A percentile compares a stretch with the other conserved stretches of the same genome.
These are phyloP conservation scores for Agrypnia vestita DNA, from an alignment of 1,140 invertebrate species.

Conservation along the genomic window DNA sequence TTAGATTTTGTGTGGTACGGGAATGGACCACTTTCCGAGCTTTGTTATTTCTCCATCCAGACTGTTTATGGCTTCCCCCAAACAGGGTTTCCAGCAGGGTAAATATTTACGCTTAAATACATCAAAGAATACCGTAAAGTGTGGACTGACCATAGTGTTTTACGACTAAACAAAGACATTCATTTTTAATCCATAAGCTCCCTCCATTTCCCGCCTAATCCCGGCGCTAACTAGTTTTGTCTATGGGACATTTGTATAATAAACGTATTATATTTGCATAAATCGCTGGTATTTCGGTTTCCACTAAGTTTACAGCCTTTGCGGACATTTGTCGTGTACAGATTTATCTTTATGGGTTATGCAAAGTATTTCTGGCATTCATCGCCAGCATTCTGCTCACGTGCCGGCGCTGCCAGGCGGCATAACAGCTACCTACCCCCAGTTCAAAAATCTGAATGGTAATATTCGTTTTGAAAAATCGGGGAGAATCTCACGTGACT, in stretches of 20 bases:
- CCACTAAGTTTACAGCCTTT: background rate
- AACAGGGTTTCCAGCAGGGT: background rate
- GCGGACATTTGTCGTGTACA: slow-evolving; percentile 20
- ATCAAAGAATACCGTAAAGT: background rate
- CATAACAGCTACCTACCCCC: slow-evolving; percentile 12
- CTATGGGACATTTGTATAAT: background rate
- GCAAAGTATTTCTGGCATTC: slow-evolving; percentile 18
- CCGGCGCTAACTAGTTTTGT: background rate
- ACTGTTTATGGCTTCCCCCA: background rate
- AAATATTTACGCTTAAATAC: background rate
- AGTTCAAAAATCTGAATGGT: background rate
- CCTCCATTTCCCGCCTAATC: slow-evolving; percentile 4
- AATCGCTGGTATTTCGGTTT: slow-evolving; percentile 33
- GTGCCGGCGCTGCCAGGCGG: background rate
- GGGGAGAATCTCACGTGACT: slow-evolving; percentile 8
- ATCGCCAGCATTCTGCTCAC: slow-evolving; percentile 20
- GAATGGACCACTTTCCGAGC: too few relatives aligned
- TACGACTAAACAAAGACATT: slow-evolving; percentile 4
- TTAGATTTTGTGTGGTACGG: too few relatives aligned
- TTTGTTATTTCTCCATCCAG: too few relatives aligned
- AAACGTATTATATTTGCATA: slow-evolving; percentile 30
- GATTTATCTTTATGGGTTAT: slow-evolving; percentile 37
- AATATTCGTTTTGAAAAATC: background rate
- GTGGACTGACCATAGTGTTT: background rate
- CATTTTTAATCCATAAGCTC: slow-evolving; percentile 5